phyloP scores from a whole-genome alignment of 2,113 vertebrate species.

The Bothrops jararaca region DNA sequence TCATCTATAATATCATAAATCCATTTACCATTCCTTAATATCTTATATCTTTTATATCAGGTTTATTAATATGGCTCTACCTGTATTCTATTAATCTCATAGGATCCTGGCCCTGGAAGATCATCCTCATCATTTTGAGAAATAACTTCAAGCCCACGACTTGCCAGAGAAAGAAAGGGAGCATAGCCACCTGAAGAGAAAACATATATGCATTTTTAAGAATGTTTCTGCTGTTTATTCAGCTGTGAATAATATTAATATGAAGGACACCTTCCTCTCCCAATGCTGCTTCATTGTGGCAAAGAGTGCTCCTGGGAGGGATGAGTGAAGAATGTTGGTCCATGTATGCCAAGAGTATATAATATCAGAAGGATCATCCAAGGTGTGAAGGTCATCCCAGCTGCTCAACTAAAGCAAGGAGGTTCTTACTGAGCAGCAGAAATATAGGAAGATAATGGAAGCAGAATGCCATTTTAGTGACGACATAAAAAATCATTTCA shows the following conservation, averaged over 20 bases:
- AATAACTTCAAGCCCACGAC: conserved; percentile 60
- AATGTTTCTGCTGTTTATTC: conserved; percentile 4
- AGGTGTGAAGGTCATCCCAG: neutral
- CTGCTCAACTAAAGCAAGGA: neutral
- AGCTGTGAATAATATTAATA: neutral
- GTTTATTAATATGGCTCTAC: conserved; percentile 55
- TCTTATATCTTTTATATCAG: neutral
- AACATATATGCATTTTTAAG: neutral
- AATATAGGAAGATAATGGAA: neutral
- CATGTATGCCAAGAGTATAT: neutral
- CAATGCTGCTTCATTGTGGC: neutral
- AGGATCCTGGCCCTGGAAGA: conserved; percentile 77
- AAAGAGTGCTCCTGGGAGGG: neutral
- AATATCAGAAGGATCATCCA: neutral
- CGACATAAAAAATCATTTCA: neutral
- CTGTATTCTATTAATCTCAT: conserved; percentile 69
- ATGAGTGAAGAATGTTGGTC: neutral
- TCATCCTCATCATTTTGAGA: conserved; percentile 21
- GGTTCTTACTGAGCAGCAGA: neutral
- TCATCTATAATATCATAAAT: neutral
- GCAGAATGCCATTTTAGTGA: neutral
- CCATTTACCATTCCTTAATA: neutral
- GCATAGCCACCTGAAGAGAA: conserved; percentile 72
- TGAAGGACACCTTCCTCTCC: neutral
- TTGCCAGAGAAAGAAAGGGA: conserved; percentile 78